Evolutionary conservation across 2,797 vertebrate genomes (phyloP).

Genomic region (Chloroceryle amazona): DNA sequence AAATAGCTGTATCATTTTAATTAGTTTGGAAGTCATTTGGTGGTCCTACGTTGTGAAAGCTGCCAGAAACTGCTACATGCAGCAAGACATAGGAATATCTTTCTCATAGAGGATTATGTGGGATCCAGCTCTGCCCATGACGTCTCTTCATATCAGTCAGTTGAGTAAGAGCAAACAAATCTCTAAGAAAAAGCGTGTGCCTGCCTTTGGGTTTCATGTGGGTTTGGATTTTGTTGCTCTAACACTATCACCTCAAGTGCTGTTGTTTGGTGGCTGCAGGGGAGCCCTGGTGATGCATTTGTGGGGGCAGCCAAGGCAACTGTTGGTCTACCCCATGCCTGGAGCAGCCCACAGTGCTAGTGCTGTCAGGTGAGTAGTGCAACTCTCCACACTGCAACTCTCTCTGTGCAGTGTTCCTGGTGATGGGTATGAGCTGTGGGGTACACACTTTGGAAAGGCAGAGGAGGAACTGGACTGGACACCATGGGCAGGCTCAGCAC

Average conservation of each 20-base stretch:
- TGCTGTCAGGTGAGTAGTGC: neutral
- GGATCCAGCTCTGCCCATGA: neutral
- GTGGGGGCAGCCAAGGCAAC: neutral
- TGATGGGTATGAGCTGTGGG: neutral
- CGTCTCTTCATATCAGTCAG: neutral
- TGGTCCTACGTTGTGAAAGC: neutral
- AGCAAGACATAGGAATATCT: neutral
- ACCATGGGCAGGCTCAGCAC: neutral
- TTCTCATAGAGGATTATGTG: neutral
- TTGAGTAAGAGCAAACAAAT: neutral
- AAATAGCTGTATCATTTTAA: conserved; percentile 30
- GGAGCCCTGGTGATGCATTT: neutral
- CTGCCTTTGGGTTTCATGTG: neutral
- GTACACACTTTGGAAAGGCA: neutral
- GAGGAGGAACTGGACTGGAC: neutral
- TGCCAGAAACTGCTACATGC: neutral
- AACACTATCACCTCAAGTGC: neutral
- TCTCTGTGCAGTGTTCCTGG: neutral
- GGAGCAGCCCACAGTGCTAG: neutral
- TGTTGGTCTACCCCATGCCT: neutral
- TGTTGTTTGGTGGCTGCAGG: neutral
- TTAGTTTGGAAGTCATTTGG: neutral
- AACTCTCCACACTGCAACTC: accelerated
- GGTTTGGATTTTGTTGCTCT: neutral
- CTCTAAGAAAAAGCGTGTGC: neutral